phyloP scores from a whole-genome alignment of 1,140 invertebrate species.

The Drosophila nasuta region DNA sequence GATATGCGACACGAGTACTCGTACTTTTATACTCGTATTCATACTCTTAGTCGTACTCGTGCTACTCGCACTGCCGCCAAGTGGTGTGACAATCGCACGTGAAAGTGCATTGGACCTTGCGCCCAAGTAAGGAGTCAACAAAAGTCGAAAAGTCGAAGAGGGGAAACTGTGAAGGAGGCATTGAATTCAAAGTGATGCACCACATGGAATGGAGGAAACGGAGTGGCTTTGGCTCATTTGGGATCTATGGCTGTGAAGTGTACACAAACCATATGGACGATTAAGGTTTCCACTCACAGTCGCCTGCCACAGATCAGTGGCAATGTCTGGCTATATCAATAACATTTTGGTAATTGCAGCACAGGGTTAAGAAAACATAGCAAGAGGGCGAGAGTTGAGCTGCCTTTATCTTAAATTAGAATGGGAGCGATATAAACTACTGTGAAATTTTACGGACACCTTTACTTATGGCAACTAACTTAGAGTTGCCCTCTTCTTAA shows the following conservation, averaged over 20 bases:
- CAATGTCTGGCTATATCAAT: conserved; percentile 7
- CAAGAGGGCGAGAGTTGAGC: not conserved
- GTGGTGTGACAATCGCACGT: conserved; percentile 82
- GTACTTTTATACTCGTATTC: not conserved
- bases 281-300: conserved; percentile 33
- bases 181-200: conserved; percentile 38
- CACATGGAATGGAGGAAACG: not conserved
- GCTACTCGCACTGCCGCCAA: conserved; percentile 52
- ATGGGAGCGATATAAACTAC: too few species aligned
- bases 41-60: not conserved
- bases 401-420: too few species aligned
- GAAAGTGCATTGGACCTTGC: conserved; percentile 77
- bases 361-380: not conserved
- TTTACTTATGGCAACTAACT: too few species aligned
- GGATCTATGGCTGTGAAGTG: conserved; percentile 5
- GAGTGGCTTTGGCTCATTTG: not conserved
- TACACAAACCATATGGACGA: conserved; percentile 68
- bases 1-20: conserved; percentile 26
- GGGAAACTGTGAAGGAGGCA: not conserved
- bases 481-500: too few species aligned
- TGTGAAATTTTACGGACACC: too few species aligned
- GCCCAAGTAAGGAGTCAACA: conserved; percentile 33
- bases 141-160: conserved; percentile 9
- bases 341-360: conserved; percentile 30
- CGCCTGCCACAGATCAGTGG: conserved; percentile 14